Evolutionary conservation across 2,888 invertebrate genomes (phyloP).

Genomic region (Drosophila neonasuta): DNA sequence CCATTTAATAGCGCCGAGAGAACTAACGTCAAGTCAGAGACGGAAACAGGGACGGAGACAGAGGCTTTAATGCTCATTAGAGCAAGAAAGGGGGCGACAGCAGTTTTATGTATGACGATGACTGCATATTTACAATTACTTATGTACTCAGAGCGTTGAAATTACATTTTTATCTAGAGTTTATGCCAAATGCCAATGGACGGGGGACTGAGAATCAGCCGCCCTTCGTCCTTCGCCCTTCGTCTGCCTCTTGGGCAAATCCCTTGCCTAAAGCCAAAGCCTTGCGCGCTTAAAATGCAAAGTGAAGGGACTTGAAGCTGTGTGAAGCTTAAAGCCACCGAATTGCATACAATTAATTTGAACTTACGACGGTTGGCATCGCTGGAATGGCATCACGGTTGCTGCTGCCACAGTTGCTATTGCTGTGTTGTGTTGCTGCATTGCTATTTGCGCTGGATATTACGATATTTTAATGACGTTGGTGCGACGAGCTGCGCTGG

Average conservation of each 20-base stretch:
- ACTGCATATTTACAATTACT: slow-evolving; percentile 55
- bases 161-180: slow-evolving; percentile 49
- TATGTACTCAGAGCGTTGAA: slow-evolving; percentile 33
- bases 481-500: not conserved
- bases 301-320: slow-evolving; percentile 39
- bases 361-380: slow-evolving; percentile 41
- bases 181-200: slow-evolving; percentile 17
- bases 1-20: slow-evolving; percentile 10
- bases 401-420: not conserved
- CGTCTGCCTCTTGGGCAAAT: slow-evolving; percentile 4
- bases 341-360: slow-evolving; percentile 70
- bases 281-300: slow-evolving; percentile 60
- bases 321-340: slow-evolving; percentile 35
- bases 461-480: slow-evolving; percentile 36
- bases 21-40: not conserved
- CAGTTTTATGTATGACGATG: slow-evolving; percentile 10
- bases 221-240: not conserved
- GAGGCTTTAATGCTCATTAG: slow-evolving; percentile 72
- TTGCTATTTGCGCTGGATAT: slow-evolving; percentile 6
- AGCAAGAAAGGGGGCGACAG: not conserved
- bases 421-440: slow-evolving; percentile 21
- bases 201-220: not conserved
- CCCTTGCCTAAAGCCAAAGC: slow-evolving; percentile 22
- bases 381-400: slow-evolving; percentile 21
- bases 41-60: not conserved